These are phyloP conservation scores for Agapetus fuscipes DNA, from an alignment of 2,888 invertebrate genomes.

Conservation along the genomic window DNA sequence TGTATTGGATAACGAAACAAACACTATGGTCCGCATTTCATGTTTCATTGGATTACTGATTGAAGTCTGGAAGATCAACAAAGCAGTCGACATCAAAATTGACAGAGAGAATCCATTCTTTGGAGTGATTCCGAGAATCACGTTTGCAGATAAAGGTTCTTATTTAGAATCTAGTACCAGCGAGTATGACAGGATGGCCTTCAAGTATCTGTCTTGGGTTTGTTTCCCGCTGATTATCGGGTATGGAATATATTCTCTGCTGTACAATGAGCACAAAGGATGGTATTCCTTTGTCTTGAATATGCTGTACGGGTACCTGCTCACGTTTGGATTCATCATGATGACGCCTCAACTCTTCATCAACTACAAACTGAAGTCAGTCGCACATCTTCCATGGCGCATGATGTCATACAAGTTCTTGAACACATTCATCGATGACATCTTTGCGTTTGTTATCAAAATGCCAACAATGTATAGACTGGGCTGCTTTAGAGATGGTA, in stretches of 20 bases:
- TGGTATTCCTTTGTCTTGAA: conserved; percentile 98
- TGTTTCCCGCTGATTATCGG: conserved; percentile 87
- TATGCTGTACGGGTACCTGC: conserved; percentile 94
- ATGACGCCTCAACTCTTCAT: conserved; percentile 99
- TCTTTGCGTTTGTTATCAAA: conserved; percentile 99
- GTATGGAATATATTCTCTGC: conserved; percentile 90
- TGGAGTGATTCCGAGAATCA: conserved; percentile 70
- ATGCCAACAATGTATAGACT: conserved; percentile 99
- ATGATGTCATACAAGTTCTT: conserved; percentile 99
- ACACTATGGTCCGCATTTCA: conserved; percentile 88
- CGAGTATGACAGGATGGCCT: conserved; percentile 90
- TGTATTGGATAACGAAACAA: conserved; percentile 97
- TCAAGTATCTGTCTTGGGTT: conserved; percentile 92
- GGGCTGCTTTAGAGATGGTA: conserved; percentile 95
- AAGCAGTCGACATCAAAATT: conserved; percentile 78
- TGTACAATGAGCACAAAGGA: conserved; percentile 95
- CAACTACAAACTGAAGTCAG: conserved; percentile 98
- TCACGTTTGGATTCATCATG: conserved; percentile 99
- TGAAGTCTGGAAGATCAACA: conserved; percentile 99
- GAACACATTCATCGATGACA: conserved; percentile 99
- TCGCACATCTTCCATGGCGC: conserved; percentile 98
- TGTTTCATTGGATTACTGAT: conserved; percentile 92
- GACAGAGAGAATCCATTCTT: conserved; percentile 64
- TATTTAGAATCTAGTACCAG: conserved; percentile 92
- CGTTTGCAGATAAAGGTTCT: conserved; percentile 89